These are phyloP conservation scores for Drosophila ohnishii DNA, from an alignment of 1,140 invertebrate species.

Conservation along the genomic window DNA sequence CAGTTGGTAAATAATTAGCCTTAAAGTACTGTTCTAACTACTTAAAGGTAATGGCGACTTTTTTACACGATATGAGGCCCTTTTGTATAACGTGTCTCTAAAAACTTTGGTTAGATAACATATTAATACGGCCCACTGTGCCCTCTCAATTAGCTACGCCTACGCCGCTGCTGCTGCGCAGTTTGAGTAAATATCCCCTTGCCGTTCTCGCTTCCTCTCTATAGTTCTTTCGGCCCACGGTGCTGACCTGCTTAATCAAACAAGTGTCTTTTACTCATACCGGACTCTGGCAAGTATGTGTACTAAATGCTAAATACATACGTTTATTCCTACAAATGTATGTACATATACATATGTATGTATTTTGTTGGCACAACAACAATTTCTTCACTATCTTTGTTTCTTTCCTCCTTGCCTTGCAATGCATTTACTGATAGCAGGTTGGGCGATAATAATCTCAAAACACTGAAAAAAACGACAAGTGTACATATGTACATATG, in stretches of 20 bases:
- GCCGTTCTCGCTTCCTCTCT: slow-evolving; percentile 8
- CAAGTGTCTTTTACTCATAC: slow-evolving; percentile 67
- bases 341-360: not conserved
- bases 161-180: slow-evolving; percentile 66
- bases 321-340: too few species aligned
- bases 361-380: slow-evolving; percentile 64
- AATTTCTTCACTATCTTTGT: slow-evolving; percentile 33
- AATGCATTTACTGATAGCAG: slow-evolving; percentile 51
- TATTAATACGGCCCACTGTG: slow-evolving; percentile 47
- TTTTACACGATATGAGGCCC: not conserved
- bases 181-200: slow-evolving; percentile 52
- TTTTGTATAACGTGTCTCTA: not conserved
- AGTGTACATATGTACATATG: not conserved
- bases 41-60: too few species aligned
- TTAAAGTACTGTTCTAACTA: too few species aligned
- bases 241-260: slow-evolving; percentile 69
- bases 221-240: slow-evolving; percentile 1
- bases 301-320: slow-evolving; percentile 33
- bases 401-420: slow-evolving; percentile 29
- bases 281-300: slow-evolving; percentile 27
- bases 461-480: slow-evolving; percentile 9
- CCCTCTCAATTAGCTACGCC: slow-evolving; percentile 34
- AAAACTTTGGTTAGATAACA: not conserved
- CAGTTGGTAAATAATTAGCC: too few species aligned
- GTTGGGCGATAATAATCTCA: slow-evolving; percentile 31